Base-by-base conservation (phyloP, 2,113 vertebrate genomes). In the Pangasianodon hypophthalmus region DNA sequence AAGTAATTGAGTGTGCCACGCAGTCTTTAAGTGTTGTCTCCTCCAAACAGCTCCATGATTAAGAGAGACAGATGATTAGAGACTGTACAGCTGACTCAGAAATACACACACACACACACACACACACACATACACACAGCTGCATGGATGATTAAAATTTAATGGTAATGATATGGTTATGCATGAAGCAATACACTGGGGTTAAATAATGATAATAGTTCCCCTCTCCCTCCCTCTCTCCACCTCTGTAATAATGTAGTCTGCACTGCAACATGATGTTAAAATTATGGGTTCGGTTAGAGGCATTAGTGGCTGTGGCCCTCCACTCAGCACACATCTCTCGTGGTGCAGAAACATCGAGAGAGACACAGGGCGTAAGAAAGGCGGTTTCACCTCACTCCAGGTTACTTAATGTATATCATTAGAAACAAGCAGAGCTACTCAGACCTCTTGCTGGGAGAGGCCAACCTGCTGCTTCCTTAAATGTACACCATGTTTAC, bases 241-340 rank as follows among this genome's bases (percentile, higher is more conserved):
- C 85, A 93, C 93, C 95, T 94, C 93, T 95, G 93, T 95, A 95
- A 94, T 94, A 95, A 95, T 88, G 93, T 90, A 94, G 94, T 95
- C 92, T 95, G 94, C 92, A 92, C 89, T 92, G 90, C 83, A 93
- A 92, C 93, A 94, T 91, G 89, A 94, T 91, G 91, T 92, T 91
- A 91, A 94, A 95, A 95, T 94, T 90, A 91, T 85, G 88, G 92
- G 93, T 92, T 92, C 88, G 89, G 86, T 94, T 91, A 85, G 86
- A 91, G 87, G 85, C 85, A 88, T 94, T 95, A 94, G 93, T 92
- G 56, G 87, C 87, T 86, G 84, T 91, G 84, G 91, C 88, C 93
- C 90, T 92, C 89, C 93, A 92, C 93, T 87, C 89, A 91, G 85
- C 90, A 93, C 92, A 85, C 88, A 73, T 90, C 85, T 85, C 85